Base-by-base conservation (phyloP, 2,113 vertebrate species). In the Chloebia gouldiae region DNA sequence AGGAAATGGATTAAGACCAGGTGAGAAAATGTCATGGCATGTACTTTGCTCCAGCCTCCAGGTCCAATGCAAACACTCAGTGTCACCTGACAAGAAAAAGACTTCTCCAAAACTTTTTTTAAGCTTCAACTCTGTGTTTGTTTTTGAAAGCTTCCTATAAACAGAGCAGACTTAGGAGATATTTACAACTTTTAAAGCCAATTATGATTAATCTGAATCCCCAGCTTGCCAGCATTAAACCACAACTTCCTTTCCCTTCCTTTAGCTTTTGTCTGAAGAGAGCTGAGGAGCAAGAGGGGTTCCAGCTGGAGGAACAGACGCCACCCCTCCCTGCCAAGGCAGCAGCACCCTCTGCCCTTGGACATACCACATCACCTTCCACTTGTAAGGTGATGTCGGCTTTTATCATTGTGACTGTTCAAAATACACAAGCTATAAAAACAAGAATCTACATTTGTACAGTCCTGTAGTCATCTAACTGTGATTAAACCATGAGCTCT, bases 81-180 rank as follows among this genome's bases (percentile, higher is more conserved):
- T 21, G 44, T 4, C 27, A 59, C 33, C 33, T n/a, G 45, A 30
- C 1, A 2, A 90, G 45, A 33, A 90, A 68, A 61, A 81, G 19
- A 7, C 47, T 80, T 86, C 79, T 86, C 81, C 49, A 81, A 87
- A 90, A 84, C 56, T n/a, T 59, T 73, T 60, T 84, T 81, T 40
- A 39, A 88, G 39, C 25, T 69, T 37, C 35, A 59, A 53, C 40
- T 86, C 64, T 5, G 47, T 49, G 40, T 57, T 57, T 57, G 51
- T 56, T 88, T 93, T 54, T 68, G 40, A 95, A 96, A 90, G n/a
- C 24, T 63, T 93, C 64, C 59, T 59, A 83, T 70, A 90, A 92
- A 86, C 1, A 93, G 65, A 73, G 65, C 56, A 75, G 25, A 60
- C 22, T 80, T 86, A 61, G 9, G 35, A 44, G 24, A 44, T 64